Evolutionary conservation across 2,113 vertebrate species (phyloP).

Genomic region (Ictalurus furcatus): DNA sequence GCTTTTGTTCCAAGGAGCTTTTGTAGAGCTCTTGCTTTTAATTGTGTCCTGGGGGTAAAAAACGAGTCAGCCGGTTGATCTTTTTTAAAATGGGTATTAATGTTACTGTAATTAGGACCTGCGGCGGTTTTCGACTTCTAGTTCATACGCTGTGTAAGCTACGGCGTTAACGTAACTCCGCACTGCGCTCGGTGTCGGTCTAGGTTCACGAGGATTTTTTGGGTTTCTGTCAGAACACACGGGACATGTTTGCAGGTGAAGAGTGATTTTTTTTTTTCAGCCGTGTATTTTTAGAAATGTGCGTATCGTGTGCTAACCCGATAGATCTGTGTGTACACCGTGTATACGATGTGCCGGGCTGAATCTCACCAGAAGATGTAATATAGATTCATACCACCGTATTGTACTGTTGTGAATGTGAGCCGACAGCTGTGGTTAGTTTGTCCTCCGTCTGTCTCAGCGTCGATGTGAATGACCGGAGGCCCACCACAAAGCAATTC

Average conservation of each 20-base stretch:
- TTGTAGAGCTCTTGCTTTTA: constrained; percentile 35
- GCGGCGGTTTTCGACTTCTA: constrained; percentile 15
- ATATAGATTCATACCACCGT: not conserved
- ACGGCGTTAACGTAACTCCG: not conserved
- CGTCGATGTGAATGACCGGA: not conserved
- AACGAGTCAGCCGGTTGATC: not conserved
- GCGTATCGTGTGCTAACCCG: not conserved
- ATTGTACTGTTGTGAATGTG: not conserved
- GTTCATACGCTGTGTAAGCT: not conserved
- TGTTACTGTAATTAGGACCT: constrained; percentile 42
- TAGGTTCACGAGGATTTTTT: not conserved
- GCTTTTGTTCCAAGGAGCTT: constrained; percentile 34
- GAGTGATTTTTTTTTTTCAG: not conserved
- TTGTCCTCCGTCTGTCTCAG: not conserved
- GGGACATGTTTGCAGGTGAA: not conserved
- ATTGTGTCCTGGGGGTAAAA: constrained; percentile 43
- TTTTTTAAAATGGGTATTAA: constrained; percentile 13
- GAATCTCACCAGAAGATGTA: not conserved
- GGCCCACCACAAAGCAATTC: not conserved
- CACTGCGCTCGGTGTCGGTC: not conserved
- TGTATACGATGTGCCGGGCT: not conserved
- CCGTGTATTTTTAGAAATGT: not conserved
- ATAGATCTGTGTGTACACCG: not conserved
- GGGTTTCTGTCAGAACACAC: not conserved
- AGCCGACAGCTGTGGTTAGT: not conserved